Evolutionary conservation across 2,113 vertebrate species (phyloP).

Genomic region (Nothobranchius furzeri): DNA sequence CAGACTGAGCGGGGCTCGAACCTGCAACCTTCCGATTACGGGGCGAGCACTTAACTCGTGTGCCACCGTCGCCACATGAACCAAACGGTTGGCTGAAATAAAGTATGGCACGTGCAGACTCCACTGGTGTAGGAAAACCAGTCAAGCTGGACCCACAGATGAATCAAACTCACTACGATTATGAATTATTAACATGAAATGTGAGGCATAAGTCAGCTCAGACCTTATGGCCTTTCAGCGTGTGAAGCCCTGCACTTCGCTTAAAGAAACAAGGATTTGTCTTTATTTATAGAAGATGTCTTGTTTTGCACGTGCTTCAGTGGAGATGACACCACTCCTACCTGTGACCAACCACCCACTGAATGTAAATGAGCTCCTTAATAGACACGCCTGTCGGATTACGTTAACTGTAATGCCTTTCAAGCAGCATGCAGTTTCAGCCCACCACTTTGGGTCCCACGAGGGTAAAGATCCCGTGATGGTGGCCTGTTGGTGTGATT

Average conservation of each 20-base stretch:
- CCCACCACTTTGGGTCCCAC: conserved; percentile 47
- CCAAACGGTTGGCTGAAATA: neutral
- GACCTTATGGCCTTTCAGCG: neutral
- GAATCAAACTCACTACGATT: conserved; percentile 1
- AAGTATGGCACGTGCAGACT: neutral
- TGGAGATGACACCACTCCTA: conserved; percentile 39
- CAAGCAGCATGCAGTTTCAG: conserved; percentile 20
- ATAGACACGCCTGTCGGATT: conserved; percentile 61
- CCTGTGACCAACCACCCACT: conserved; percentile 62
- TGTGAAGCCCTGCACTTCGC: neutral
- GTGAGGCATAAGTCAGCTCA: conserved; percentile 28
- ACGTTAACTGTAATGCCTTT: conserved; percentile 54
- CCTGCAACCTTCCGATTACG: too few species aligned
- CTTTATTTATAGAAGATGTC: conserved; percentile 12
- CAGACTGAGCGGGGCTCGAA: too few species aligned
- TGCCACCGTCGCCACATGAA: too few species aligned
- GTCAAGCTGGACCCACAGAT: neutral
- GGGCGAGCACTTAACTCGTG: too few species aligned
- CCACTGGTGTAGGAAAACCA: conserved; percentile 1
- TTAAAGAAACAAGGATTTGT: conserved; percentile 24
- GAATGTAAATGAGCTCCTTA: conserved; percentile 49
- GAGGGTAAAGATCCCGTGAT: conserved; percentile 44
- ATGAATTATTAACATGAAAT: conserved; percentile 46
- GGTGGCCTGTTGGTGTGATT: conserved; percentile 48
- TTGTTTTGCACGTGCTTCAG: conserved; percentile 14